Evolutionary conservation across 2,888 invertebrate species (phyloP).

Genomic region (Sesia bembeciformis): DNA sequence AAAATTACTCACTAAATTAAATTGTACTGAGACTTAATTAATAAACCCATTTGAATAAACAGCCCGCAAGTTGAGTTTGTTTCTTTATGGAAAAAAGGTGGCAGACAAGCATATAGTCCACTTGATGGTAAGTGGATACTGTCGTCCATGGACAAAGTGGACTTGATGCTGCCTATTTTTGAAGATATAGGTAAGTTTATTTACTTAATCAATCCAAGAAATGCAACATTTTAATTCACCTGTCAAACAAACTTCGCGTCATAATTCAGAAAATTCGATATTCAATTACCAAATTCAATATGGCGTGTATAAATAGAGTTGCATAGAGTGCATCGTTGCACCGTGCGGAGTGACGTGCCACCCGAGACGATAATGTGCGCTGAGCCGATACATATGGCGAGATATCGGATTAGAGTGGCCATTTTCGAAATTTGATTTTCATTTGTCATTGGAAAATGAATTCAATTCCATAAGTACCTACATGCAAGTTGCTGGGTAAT

Average conservation of each 20-base stretch:
- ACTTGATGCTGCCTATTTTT: no score
- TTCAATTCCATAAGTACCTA: no score
- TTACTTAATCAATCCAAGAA: no score
- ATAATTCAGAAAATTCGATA: conserved; percentile 7
- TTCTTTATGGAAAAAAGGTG: no score
- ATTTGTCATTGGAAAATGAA: background rate
- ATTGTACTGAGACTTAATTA: no score
- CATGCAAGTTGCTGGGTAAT: background rate
- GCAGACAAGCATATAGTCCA: no score
- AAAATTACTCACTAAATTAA: no score
- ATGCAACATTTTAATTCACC: background rate
- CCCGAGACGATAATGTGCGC: conserved; percentile 65
- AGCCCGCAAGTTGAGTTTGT: no score
- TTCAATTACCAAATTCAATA: conserved; percentile 8
- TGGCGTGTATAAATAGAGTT: conserved; percentile 43
- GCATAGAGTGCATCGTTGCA: conserved; percentile 24
- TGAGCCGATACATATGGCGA: conserved; percentile 68
- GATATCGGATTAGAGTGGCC: conserved; percentile 40
- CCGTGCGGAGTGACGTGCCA: conserved; percentile 41
- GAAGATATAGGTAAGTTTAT: no score
- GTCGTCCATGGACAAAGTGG: no score
- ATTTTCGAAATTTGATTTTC: conserved; percentile 11
- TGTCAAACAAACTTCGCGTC: background rate
- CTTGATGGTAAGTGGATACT: no score
- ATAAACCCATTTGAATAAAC: no score